phyloP scores from a whole-genome alignment of 2,888 invertebrate genomes.

The Eupeodes latifasciatus region DNA sequence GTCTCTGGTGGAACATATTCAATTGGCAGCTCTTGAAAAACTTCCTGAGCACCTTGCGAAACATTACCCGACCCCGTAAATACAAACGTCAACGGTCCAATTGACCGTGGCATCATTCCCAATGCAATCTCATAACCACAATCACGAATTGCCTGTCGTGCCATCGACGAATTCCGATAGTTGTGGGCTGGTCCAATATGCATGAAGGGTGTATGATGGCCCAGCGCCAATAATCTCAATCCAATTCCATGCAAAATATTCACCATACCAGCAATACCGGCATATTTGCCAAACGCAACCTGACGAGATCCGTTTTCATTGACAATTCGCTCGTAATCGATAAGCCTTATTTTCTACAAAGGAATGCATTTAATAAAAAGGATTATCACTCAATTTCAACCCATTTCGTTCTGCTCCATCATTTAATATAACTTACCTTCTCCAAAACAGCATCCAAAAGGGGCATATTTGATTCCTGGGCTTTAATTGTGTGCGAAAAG shows the following conservation, averaged over 20 bases:
- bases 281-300: conserved; percentile 99
- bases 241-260: conserved; percentile 99
- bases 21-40: conserved; percentile 98
- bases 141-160: conserved; percentile 97
- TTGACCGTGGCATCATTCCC: conserved; percentile 97
- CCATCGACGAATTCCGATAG: conserved; percentile 98
- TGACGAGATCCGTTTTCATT: conserved; percentile 94
- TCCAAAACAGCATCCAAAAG: conserved; percentile 97
- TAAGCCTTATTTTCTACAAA: conserved; percentile 91
- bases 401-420: neutral
- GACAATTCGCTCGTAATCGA: conserved; percentile 98
- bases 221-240: conserved; percentile 93
- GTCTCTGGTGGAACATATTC: conserved; percentile 98
- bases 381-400: conserved; percentile 33
- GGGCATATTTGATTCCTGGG: conserved; percentile 99
- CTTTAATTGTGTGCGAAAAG: conserved; percentile 99
- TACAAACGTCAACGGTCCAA: conserved; percentile 98
- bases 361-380: conserved; percentile 51
- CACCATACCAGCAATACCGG: conserved; percentile 99
- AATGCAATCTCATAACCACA: conserved; percentile 99
- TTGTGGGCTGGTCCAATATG: conserved; percentile 99
- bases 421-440: conserved; percentile 84
- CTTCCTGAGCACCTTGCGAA: conserved; percentile 95
- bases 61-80: conserved; percentile 99
- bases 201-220: conserved; percentile 99